Evolutionary conservation across 1,140 invertebrate species (phyloP).

Genomic region (Pseudomyrmex cubaensis): DNA sequence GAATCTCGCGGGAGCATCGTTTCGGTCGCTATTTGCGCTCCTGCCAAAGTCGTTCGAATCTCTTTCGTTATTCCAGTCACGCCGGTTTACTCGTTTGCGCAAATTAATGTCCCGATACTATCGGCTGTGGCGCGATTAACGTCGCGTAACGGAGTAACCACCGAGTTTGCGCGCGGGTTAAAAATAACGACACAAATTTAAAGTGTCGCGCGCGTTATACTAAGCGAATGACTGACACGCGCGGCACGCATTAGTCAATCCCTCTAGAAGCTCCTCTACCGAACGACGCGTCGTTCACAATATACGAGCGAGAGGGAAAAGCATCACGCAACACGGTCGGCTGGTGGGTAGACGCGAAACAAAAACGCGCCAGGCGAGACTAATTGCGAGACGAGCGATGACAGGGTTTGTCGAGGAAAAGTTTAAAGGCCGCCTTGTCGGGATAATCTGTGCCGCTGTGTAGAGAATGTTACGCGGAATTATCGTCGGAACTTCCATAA

Average conservation of each 20-base stretch:
- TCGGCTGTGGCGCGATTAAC: conserved; percentile 63
- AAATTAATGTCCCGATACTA: conserved; percentile 74
- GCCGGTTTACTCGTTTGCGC: conserved; percentile 64
- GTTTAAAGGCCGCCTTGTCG: conserved; percentile 49
- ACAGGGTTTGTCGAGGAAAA: conserved; percentile 67
- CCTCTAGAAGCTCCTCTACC: neutral
- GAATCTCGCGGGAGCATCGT: conserved; percentile 19
- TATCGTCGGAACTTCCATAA: neutral
- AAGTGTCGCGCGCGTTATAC: conserved; percentile 40
- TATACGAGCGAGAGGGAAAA: neutral
- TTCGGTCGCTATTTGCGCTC: conserved; percentile 14
- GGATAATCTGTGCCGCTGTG: conserved; percentile 32
- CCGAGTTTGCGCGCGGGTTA: conserved; percentile 50
- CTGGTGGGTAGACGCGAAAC: conserved; percentile 32
- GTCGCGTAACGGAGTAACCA: conserved; percentile 66
- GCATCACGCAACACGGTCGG: conserved; percentile 50
- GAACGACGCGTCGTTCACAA: conserved; percentile 6
- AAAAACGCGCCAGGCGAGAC: conserved; percentile 69
- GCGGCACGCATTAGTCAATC: conserved; percentile 21
- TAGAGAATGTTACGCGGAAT: neutral
- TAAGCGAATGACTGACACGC: conserved; percentile 56
- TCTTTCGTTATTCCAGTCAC: conserved; percentile 64
- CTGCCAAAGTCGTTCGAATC: conserved; percentile 66
- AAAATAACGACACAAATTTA: conserved; percentile 69
- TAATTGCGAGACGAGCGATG: conserved; percentile 73